Evolutionary conservation across 2,113 vertebrate genomes (phyloP).

Genomic region (Daubentonia madagascariensis): DNA sequence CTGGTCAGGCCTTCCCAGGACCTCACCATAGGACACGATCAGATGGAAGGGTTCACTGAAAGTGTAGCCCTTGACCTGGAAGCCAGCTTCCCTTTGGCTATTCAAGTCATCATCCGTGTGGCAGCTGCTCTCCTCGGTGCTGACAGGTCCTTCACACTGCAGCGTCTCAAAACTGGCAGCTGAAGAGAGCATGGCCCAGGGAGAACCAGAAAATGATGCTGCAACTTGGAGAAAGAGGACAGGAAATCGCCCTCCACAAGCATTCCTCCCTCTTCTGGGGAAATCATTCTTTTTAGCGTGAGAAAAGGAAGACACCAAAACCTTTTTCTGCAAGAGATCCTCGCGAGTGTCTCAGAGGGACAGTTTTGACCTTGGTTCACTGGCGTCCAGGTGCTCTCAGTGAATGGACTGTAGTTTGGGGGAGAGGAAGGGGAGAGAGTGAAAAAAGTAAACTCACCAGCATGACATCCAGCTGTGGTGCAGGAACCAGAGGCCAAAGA

Average conservation of each 20-base stretch:
- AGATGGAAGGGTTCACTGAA: slow-evolving; percentile 73
- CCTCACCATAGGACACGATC: slow-evolving; percentile 70
- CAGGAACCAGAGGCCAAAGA: not conserved
- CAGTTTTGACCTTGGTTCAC: not conserved
- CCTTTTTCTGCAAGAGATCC: not conserved
- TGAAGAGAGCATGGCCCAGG: not conserved
- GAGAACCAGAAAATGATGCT: not conserved
- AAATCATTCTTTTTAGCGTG: not conserved
- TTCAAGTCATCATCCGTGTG: accelerated
- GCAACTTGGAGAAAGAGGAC: not conserved
- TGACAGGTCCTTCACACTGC: slow-evolving; percentile 12
- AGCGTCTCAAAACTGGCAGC: not conserved
- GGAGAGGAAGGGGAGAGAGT: not conserved
- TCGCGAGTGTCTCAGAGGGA: not conserved
- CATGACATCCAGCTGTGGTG: not conserved
- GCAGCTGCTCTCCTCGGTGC: slow-evolving; percentile 9
- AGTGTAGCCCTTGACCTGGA: slow-evolving; percentile 26
- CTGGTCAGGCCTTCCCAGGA: not conserved
- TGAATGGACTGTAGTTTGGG: not conserved
- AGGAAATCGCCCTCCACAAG: not conserved
- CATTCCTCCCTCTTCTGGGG: not conserved
- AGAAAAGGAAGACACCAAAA: not conserved
- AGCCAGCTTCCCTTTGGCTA: not conserved
- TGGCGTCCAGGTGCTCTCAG: not conserved
- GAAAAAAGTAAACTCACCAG: not conserved